A percentile compares a stretch with the other conserved stretches of the same genome.
phyloP scores from a whole-genome alignment of 2,797 vertebrate genomes.

The Erethizon dorsatum region DNA sequence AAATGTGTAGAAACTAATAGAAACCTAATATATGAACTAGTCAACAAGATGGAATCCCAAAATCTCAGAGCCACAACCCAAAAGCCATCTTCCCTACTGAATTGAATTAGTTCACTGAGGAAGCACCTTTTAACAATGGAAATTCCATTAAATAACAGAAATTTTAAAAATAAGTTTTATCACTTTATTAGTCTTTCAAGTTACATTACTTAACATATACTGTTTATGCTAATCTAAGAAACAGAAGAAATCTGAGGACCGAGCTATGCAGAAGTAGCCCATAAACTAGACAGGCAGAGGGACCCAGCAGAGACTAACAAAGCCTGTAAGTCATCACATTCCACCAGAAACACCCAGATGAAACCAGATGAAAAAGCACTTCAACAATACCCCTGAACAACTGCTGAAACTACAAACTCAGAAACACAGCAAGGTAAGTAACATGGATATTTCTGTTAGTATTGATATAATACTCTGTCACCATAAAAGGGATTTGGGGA shows the following conservation, averaged over 20 bases:
- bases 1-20: background rate
- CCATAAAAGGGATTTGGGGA: background rate
- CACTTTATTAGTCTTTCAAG: background rate
- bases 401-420: constrained; percentile 72
- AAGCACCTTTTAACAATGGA: constrained; percentile 9
- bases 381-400: constrained; percentile 46
- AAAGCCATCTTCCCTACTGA: background rate
- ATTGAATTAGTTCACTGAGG: background rate
- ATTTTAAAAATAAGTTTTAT: background rate
- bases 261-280: constrained; percentile 67
- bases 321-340: constrained; percentile 88
- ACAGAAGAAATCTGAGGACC: constrained; percentile 31
- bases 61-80: background rate
- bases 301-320: constrained; percentile 81
- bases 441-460: background rate
- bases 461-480: constrained; percentile 15
- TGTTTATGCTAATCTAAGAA: background rate
- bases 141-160: constrained; percentile 50
- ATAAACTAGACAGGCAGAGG: constrained; percentile 83
- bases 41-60: background rate
- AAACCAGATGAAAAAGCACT: constrained; percentile 81
- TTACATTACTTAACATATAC: background rate
- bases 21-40: background rate
- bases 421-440: constrained; percentile 84
- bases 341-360: constrained; percentile 86